Percentiles rank a stretch among this genome's conserved stretches.
Conservation (phyloP, 2,888 invertebrate genomes). For the Lepidochrysops patricia region DNA sequence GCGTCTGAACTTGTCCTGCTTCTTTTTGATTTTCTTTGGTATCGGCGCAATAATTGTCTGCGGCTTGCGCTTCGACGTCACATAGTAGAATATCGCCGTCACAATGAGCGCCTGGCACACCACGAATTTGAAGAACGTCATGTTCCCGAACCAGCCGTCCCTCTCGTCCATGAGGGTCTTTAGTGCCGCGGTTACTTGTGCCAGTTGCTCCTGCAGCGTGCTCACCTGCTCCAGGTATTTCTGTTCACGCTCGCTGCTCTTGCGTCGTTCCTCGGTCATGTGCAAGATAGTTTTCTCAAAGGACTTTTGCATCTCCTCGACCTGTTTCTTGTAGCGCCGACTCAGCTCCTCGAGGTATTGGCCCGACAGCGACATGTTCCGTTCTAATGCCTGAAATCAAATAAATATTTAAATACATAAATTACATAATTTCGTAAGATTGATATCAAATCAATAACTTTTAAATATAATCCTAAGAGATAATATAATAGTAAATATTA, state of each 20-base stretch:
- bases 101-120: slow-evolving; percentile 64
- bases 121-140: slow-evolving; percentile 73
- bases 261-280: slow-evolving; percentile 81
- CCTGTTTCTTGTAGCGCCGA: slow-evolving; percentile 95
- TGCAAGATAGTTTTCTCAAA: slow-evolving; percentile 85
- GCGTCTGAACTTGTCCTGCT: slow-evolving; percentile 64
- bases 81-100: slow-evolving; percentile 64
- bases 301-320: slow-evolving; percentile 93
- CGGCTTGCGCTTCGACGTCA: slow-evolving; percentile 58
- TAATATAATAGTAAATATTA: too few relatives aligned
- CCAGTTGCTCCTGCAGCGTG: slow-evolving; percentile 77
- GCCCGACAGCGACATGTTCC: slow-evolving; percentile 96
- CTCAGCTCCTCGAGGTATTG: slow-evolving; percentile 98
- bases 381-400: slow-evolving; percentile 85
- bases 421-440: neutral
- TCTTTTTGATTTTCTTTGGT: slow-evolving; percentile 49
- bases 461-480: too few relatives aligned
- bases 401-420: slow-evolving; percentile 6
- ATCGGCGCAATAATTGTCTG: slow-evolving; percentile 42
- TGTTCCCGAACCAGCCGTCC: slow-evolving; percentile 77
- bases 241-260: slow-evolving; percentile 82
- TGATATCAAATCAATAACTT: too few relatives aligned
- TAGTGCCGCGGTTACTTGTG: slow-evolving; percentile 75
- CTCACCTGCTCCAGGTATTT: slow-evolving; percentile 86
- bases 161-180: slow-evolving; percentile 76